These are phyloP conservation scores for Platalea minor DNA, from an alignment of 2,797 vertebrate species.

Conservation along the genomic window DNA sequence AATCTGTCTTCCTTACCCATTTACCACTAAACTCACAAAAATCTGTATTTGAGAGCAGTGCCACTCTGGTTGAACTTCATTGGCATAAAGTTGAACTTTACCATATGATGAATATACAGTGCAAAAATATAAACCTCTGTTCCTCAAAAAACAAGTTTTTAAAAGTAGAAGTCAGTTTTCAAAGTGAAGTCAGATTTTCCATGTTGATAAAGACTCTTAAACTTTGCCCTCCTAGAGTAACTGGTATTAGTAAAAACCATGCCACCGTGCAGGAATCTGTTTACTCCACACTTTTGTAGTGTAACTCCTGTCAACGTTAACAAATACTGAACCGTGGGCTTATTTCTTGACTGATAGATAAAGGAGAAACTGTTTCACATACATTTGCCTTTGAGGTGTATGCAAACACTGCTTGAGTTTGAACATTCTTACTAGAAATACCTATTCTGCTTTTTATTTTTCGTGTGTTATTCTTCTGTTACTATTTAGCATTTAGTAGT, in stretches of 20 bases:
- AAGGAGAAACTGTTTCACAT: background rate
- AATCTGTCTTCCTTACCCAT: background rate
- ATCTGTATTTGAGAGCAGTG: background rate
- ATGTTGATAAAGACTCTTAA: background rate
- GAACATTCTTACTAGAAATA: background rate
- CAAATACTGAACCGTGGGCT: background rate
- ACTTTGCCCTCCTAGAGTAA: background rate
- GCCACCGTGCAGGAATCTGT: background rate
- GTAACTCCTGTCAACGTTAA: background rate
- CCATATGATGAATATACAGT: background rate
- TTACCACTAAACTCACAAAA: background rate
- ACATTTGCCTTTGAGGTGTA: background rate
- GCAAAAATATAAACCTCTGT: background rate
- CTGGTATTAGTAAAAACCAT: background rate
- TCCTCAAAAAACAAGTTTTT: background rate
- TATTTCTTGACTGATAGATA: background rate
- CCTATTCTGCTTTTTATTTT: background rate
- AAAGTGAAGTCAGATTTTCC: background rate
- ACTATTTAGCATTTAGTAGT: background rate
- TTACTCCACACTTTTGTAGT: background rate
- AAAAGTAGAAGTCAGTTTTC: background rate
- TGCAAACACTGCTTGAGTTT: background rate
- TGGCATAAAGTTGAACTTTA: background rate
- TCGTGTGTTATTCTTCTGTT: background rate
- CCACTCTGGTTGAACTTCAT: background rate